phyloP scores from a whole-genome alignment of 2,888 invertebrate species.

The Hydropsyche betteni region DNA sequence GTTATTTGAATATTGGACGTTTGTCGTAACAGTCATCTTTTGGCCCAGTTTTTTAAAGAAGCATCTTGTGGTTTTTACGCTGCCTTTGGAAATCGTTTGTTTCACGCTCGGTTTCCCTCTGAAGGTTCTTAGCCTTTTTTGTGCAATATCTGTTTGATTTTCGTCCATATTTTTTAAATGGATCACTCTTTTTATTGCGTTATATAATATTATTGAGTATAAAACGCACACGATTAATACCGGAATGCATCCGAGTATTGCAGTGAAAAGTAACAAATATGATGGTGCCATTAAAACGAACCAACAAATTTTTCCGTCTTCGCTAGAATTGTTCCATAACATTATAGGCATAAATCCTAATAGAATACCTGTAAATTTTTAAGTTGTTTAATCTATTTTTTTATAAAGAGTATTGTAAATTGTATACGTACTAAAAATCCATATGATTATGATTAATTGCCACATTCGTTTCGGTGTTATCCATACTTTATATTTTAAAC shows the following conservation, averaged over 20 bases:
- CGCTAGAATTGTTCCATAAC: conserved; percentile 67
- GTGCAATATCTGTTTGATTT: conserved; percentile 10
- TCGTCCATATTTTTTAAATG: conserved; percentile 59
- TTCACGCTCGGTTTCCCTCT: conserved; percentile 50
- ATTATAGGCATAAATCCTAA: conserved; percentile 68
- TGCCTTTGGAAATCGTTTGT: conserved; percentile 42
- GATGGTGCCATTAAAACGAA: conserved; percentile 69
- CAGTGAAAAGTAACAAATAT: conserved; percentile 65
- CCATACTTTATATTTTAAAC: conserved; percentile 70
- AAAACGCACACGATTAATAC: conserved; percentile 61
- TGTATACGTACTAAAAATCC: conserved; percentile 64
- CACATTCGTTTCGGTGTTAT: conserved; percentile 68
- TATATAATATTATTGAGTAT: conserved; percentile 68
- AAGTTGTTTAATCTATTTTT: neutral
- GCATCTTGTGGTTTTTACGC: neutral
- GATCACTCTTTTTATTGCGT: conserved; percentile 67
- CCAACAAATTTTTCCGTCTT: conserved; percentile 67
- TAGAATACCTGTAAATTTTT: neutral
- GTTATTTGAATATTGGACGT: neutral
- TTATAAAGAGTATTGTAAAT: no score
- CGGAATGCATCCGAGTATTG: conserved; percentile 67
- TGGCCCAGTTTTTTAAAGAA: conserved; percentile 42
- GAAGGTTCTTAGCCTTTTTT: conserved; percentile 52
- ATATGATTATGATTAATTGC: conserved; percentile 65
- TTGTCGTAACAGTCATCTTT: conserved; percentile 23